Conservation (phyloP, 2,797 vertebrate genomes). For the Pempheris klunzingeri region DNA sequence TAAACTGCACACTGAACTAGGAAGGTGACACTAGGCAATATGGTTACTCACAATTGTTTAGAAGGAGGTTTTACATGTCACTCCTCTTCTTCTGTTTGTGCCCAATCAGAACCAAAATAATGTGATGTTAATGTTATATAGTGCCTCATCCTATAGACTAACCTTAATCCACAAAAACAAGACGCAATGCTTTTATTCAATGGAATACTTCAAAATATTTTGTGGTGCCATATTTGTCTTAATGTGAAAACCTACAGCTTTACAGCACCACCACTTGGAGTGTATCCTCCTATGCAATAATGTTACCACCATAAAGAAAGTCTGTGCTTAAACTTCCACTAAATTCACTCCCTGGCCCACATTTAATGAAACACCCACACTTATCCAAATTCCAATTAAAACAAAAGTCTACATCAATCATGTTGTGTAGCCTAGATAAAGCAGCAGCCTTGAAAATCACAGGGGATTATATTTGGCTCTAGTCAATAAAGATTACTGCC, state of each 20-base stretch:
- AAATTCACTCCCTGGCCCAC: slow-evolving; percentile 22
- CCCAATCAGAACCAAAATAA: not conserved
- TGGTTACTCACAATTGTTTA: no score
- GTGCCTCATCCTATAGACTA: no score
- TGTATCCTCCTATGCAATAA: not conserved
- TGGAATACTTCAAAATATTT: not conserved
- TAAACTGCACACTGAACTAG: no score
- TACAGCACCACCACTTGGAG: not conserved
- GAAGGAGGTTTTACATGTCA: no score
- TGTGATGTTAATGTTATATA: not conserved
- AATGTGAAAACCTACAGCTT: not conserved
- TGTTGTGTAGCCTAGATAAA: slow-evolving; percentile 48
- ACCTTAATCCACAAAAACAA: not conserved
- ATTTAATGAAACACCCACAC: slow-evolving; percentile 29
- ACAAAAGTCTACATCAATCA: slow-evolving; percentile 60
- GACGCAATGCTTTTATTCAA: not conserved
- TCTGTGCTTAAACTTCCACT: not conserved
- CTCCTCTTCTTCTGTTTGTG: not conserved
- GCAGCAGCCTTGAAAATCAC: slow-evolving; percentile 52
- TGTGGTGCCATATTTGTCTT: not conserved
- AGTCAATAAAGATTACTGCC: slow-evolving; percentile 73
- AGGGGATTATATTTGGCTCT: slow-evolving; percentile 63
- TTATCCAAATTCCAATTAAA: slow-evolving; percentile 60
- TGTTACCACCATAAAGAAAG: slow-evolving; percentile 15
- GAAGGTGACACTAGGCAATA: no score